These are phyloP conservation scores for Scelioninae gen. 1 DNA, from an alignment of 2,888 invertebrate species.

Conservation along the genomic window DNA sequence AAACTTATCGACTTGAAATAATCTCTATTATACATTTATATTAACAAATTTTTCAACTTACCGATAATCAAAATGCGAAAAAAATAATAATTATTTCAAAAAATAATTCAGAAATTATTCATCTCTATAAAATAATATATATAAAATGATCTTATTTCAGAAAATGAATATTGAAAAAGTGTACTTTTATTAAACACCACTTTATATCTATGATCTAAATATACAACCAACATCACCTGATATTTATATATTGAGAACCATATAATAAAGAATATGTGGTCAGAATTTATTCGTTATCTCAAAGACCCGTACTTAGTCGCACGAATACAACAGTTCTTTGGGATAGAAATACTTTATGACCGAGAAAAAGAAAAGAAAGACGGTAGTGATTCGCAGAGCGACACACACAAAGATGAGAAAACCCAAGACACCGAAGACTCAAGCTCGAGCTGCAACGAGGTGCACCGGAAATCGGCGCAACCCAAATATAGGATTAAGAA, in stretches of 20 bases:
- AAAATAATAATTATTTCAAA: too few species aligned
- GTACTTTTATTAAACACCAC: conserved; percentile 1
- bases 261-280: conserved; percentile 74
- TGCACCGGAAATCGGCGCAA: conserved; percentile 82
- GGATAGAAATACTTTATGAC: conserved; percentile 86
- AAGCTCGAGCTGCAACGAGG: conserved; percentile 81
- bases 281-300: conserved; percentile 87
- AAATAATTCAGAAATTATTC: too few species aligned
- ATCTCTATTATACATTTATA: too few species aligned
- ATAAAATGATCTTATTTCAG: neutral
- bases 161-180: conserved; percentile 20
- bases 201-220: conserved; percentile 5
- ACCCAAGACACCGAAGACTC: conserved; percentile 42
- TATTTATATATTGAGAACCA: conserved; percentile 18
- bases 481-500: conserved; percentile 87
- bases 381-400: conserved; percentile 12
- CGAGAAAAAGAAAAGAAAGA: conserved; percentile 45
- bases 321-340: conserved; percentile 91
- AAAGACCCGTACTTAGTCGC: conserved; percentile 91
- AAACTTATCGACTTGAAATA: too few species aligned
- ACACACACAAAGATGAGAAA: conserved; percentile 76
- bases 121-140: too few species aligned
- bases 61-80: too few species aligned
- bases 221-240: neutral
- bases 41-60: too few species aligned